Conservation (phyloP, 2,797 vertebrate genomes). For the Gymnothorax reevesii region DNA sequence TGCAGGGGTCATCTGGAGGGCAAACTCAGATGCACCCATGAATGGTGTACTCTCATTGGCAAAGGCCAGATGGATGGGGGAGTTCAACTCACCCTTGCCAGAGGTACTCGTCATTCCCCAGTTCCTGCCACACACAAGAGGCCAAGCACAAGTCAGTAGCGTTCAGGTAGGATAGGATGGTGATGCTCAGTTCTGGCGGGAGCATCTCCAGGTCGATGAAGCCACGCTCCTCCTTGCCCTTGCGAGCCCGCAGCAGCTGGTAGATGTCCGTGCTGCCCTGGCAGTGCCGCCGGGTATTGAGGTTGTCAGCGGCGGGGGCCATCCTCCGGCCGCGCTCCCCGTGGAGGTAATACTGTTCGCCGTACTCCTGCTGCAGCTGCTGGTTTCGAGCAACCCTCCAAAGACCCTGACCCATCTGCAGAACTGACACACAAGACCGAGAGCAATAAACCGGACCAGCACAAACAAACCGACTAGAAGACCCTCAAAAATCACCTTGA, state of each 20-base stretch:
- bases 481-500: not conserved
- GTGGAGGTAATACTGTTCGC: slow-evolving; percentile 76
- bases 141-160: slow-evolving; percentile 96
- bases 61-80: not conserved
- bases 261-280: slow-evolving; percentile 86
- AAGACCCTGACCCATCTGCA: slow-evolving; percentile 97
- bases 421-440: slow-evolving; percentile 46
- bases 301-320: slow-evolving; percentile 66
- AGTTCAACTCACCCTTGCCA: slow-evolving; percentile 89
- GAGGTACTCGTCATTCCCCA: slow-evolving; percentile 93
- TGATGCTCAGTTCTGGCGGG: slow-evolving; percentile 94
- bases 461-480: not conserved
- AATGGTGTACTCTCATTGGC: no score
- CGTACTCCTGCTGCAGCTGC: slow-evolving; percentile 88
- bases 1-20: no score
- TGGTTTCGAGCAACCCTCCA: slow-evolving; percentile 97
- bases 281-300: slow-evolving; percentile 59
- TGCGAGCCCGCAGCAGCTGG: slow-evolving; percentile 85
- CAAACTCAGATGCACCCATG: no score
- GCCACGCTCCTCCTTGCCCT: slow-evolving; percentile 82
- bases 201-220: slow-evolving; percentile 97
- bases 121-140: slow-evolving; percentile 95
- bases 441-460: not conserved
- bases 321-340: slow-evolving; percentile 62
- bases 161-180: slow-evolving; percentile 96